These are phyloP conservation scores for Chrysotoxum bicinctum DNA, from an alignment of 2,888 invertebrate species.

Conservation along the genomic window DNA sequence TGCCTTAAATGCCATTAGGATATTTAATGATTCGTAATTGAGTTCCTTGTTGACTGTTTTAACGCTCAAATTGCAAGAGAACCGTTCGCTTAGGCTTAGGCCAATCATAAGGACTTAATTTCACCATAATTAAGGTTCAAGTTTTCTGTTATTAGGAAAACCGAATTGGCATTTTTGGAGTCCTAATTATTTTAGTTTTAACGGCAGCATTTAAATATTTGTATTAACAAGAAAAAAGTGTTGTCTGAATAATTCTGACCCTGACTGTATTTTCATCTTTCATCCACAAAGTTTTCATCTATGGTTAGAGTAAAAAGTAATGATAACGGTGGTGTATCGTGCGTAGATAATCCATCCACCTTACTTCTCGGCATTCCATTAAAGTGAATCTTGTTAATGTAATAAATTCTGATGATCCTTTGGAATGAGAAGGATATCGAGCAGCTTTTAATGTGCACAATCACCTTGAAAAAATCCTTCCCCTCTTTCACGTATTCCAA, in stretches of 20 bases:
- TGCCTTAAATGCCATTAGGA: too few relatives aligned
- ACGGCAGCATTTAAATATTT: too few relatives aligned
- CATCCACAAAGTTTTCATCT: neutral
- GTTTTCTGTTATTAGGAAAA: too few relatives aligned
- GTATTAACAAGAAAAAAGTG: too few relatives aligned
- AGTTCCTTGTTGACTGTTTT: too few relatives aligned
- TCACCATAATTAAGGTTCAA: too few relatives aligned
- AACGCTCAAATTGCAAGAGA: too few relatives aligned
- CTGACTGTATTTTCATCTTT: neutral
- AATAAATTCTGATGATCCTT: constrained; percentile 54
- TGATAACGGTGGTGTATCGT: neutral
- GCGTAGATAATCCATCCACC: constrained; percentile 20
- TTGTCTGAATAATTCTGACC: neutral
- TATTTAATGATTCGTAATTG: too few relatives aligned
- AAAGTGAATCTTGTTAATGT: constrained; percentile 61
- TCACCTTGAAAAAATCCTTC: constrained; percentile 19
- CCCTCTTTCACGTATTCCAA: neutral
- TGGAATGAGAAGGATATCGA: neutral
- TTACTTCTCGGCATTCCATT: constrained; percentile 51
- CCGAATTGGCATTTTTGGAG: too few relatives aligned
- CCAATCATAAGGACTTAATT: too few relatives aligned
- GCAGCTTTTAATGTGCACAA: neutral
- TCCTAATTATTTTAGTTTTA: too few relatives aligned
- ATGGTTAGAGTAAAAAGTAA: neutral
- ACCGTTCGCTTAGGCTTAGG: too few relatives aligned